Percentiles rank a stretch among this genome's conserved stretches.
These are phyloP conservation scores for Oenanthe melanoleuca DNA, from an alignment of 2,113 vertebrate species.

Conservation along the genomic window DNA sequence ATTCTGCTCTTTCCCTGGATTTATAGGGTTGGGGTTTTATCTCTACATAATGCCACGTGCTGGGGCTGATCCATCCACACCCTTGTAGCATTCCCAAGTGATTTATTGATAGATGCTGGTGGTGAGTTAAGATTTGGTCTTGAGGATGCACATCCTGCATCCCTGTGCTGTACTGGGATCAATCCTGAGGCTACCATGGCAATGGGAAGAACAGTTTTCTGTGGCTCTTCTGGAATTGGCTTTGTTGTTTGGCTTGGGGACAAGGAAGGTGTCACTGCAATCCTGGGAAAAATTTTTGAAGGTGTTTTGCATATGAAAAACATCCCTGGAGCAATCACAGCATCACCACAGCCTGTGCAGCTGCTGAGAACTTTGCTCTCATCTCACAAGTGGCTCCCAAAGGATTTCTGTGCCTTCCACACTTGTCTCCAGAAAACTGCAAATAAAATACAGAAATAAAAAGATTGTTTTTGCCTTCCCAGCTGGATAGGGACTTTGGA, in stretches of 20 bases:
- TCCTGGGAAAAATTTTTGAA: neutral
- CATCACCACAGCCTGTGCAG: neutral
- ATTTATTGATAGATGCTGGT: neutral
- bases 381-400: rapidly evolving
- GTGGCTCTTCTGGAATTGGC: rapidly evolving
- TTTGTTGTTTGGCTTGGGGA: neutral
- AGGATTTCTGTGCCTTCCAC: neutral
- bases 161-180: neutral
- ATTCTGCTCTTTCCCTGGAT: neutral
- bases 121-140: neutral
- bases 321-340: neutral
- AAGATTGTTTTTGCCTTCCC: neutral
- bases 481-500: neutral
- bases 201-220: neutral
- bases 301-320: neutral
- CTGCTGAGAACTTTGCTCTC: neutral
- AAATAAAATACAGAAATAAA: neutral
- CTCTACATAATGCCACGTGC: rapidly evolving
- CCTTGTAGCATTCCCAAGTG: neutral
- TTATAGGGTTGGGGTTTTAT: neutral
- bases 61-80: neutral
- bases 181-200: neutral
- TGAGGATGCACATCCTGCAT: neutral
- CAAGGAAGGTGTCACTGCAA: neutral
- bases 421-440: rapidly evolving